Evolutionary conservation across 1,140 invertebrate genomes (phyloP), one percentile per base, ranked within the genome.

Genomic region (Ceratina calcarata): DNA sequence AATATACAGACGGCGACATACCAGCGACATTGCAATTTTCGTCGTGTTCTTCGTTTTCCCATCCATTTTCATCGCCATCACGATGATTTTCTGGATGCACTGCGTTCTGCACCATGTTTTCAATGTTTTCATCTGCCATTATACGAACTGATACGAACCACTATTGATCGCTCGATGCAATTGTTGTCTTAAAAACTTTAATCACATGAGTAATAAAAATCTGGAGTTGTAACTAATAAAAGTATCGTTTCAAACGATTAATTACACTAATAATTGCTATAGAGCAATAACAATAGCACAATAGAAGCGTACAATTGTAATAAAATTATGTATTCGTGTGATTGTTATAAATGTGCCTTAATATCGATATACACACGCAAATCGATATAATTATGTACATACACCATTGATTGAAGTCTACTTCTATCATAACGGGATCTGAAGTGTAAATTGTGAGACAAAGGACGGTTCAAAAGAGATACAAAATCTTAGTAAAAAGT

Each of bases 11-110:
- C 24, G 15, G 55, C 60, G 79, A 87, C 92, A 74, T 78, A 78
- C 62, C 73, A 49, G 72, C 92, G 85, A 94, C 91, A 72, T 93
- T 93, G 68, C 91, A 91, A 22, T 79, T 89, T 80, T 92, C 90
- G 22, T 94, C 93, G 8, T 90, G 88, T 51, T 93, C 90, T n/a
- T 81, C 78, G 16, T 68, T 79, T 18, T 87, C 80, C 76, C 86
- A 83, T 37, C 82, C 86, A 6, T 89, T 84, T 51, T 89, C 84
- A 24, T 80, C 78, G 2, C 76, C 78, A n/a, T 86, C 74, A 16
- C 81, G 77, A 37, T 88, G 81, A 81, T 88, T 90, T 83, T 91
- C 86, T 7, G 89, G 88, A 10, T 90, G 81, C 18, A 89, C 74
- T 78, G 87, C 87, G 24, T 89, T 82, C 27, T 86, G 73, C 12